A percentile compares a stretch with the other conserved stretches of the same genome.
phyloP scores from a whole-genome alignment of 2,888 invertebrate species.

The Drosophila emarginata region DNA sequence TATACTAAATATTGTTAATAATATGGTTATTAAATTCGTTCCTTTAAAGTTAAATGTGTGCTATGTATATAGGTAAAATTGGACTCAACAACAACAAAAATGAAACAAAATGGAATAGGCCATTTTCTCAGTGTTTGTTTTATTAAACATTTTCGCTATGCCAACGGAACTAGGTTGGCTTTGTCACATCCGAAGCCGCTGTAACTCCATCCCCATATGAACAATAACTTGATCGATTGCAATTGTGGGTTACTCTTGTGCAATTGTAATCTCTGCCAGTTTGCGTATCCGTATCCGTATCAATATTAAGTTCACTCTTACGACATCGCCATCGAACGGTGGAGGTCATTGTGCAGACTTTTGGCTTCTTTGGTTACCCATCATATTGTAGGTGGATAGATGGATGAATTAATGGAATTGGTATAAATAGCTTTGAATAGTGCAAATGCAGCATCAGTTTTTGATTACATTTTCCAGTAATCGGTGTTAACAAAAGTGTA shows the following conservation, averaged over 20 bases:
- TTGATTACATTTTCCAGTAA: not conserved
- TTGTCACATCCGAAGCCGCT: conserved; percentile 34
- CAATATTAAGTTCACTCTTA: conserved; percentile 75
- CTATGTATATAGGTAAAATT: no score
- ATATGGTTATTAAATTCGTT: no score
- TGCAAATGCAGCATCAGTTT: conserved; percentile 58
- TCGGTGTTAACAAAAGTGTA: conserved; percentile 14
- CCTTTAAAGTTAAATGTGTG: no score
- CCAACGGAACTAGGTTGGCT: conserved; percentile 29
- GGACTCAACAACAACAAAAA: no score
- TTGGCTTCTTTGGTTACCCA: conserved; percentile 12
- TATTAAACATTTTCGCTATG: not conserved
- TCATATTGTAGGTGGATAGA: conserved; percentile 4
- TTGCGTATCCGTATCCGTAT: conserved; percentile 32
- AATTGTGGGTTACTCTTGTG: conserved; percentile 25
- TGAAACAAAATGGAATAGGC: no score
- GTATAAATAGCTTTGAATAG: conserved; percentile 56
- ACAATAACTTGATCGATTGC: conserved; percentile 14
- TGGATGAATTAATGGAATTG: conserved; percentile 26
- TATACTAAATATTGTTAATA: no score
- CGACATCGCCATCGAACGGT: conserved; percentile 62
- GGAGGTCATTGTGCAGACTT: conserved; percentile 68
- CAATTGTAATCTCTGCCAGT: conserved; percentile 25
- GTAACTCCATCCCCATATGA: conserved; percentile 1
- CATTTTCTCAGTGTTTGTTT: no score